Base-by-base conservation (phyloP, 2,797 vertebrate genomes). In the Miopithecus talapoin region DNA sequence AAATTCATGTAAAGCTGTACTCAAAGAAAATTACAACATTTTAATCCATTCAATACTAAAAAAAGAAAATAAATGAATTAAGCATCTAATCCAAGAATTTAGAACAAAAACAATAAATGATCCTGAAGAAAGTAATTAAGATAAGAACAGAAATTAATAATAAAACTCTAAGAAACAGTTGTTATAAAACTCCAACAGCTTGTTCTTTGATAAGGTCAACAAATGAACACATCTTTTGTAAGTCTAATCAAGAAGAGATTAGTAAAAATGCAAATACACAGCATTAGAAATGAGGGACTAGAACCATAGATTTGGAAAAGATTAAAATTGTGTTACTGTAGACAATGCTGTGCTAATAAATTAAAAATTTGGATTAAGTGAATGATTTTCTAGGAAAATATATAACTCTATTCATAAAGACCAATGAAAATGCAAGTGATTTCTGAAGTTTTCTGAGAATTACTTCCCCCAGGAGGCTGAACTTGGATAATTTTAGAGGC, bases 61-160 rank as follows among this genome's bases (percentile, higher is more conserved):
- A 87, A 97, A 22, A 28, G 24, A 92, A 92, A 79, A 26, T 16
- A 70, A 21, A 83, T n/a, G 61, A 94, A 96, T 94, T 93, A 92
- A 88, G 36, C 13, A 94, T 75, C 30, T 72, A 80, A 70, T 53
- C 72, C 30, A 94, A 68, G 92, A 95, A 94, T 97, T 94, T 94
- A 90, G 59, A 97, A 68, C 61, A 89, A 68, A 41, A 95, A 92
- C 53, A 95, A 79, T 43, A 91, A 96, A 87, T 12, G 43, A 75
- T 61, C 90, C 39, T 86, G 53, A 94, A 95, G 64, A 43, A 93
- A 96, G 64, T 96, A 97, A 98, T 97, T 98, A 97, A 97, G 93
- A 97, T 97, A 89, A 96, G 72, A 75, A 88, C 36, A 92, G 30
- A 96, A 92, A 93, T 94, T 95, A 91, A 96, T 97, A 94, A 93